phyloP scores from a whole-genome alignment of 2,797 vertebrate species.

The Xenentodon cancila region DNA sequence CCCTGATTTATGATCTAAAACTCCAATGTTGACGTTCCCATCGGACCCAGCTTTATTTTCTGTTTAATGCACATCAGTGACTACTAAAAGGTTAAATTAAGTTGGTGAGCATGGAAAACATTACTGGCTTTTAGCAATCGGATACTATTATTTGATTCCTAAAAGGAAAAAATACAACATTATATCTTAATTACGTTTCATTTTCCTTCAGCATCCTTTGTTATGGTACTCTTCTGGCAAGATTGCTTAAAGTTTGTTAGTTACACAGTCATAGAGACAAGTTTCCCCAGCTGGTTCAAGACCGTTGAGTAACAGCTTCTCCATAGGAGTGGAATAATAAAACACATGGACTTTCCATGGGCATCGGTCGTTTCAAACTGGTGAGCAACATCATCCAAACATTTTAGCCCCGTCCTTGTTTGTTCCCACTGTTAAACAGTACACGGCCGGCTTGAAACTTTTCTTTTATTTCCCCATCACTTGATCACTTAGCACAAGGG shows the following conservation, averaged over 20 bases:
- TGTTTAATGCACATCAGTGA: background rate
- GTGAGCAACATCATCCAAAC: background rate
- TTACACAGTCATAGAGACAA: no score
- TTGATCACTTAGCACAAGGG: conserved; percentile 41
- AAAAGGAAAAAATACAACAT: no score
- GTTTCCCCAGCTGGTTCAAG: no score
- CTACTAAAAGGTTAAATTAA: background rate
- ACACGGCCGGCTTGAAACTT: conserved; percentile 22
- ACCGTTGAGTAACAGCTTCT: no score
- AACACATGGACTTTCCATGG: background rate
- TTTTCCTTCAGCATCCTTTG: no score
- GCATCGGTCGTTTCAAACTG: background rate
- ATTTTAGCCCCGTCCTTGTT: background rate
- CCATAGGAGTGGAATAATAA: background rate
- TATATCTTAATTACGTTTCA: no score
- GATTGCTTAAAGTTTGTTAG: no score
- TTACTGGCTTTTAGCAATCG: background rate
- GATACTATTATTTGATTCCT: background rate
- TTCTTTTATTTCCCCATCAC: conserved; percentile 44
- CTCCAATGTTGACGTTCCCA: background rate
- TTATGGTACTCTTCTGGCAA: no score
- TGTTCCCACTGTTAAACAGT: background rate
- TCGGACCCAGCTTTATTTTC: background rate
- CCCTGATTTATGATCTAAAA: background rate
- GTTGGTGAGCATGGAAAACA: background rate